Base-by-base conservation (phyloP, 2,888 invertebrate genomes). In the Rotaria macrura region DNA sequence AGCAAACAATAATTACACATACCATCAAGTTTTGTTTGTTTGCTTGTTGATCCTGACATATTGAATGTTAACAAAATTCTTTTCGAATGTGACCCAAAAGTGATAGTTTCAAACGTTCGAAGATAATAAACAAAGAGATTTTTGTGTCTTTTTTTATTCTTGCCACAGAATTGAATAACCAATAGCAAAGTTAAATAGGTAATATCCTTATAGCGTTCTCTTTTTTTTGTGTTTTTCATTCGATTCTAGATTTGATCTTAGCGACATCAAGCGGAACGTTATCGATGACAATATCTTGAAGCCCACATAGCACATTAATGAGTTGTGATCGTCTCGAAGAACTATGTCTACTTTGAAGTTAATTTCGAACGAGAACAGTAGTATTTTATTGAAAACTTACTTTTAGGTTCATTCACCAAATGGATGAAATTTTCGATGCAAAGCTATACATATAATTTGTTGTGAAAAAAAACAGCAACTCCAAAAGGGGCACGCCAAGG, bases 1-100 rank as follows among this genome's bases (percentile, higher is more conserved):
- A 40, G 10, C 6, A 43, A 1, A 14, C 9, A 23, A 79, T 5
- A 14, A 40, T 40, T n/a, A n/a, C n/a, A n/a, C n/a, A n/a, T 79
- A 79, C 79, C 79, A 79, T 79, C 79, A 43, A 43, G 25, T 79
- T 79, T 79, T 3, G 20, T 25, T 43, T 79, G 79, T 79, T 79
- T 79, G 0, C n/a, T 25, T 20, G 6, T 65, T 20, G 65, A 20
- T 43, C 43, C 79, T 25, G 79, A 79, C 79, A 79, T 79, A 20
- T 79, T 43, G 23, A 40, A 25, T 3, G 40, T 79, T 0, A 79
- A 43, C 7, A 79, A 34, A 34, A 14, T 65, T 34, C 0, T 29
- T 49, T 47, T 14, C 47, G 14, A 47, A 47, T 47, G 47, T n/a
- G n/a, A 57, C 1, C n/a, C n/a, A 57, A 29, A 57, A n/a, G 14